Conservation (phyloP, 2,888 invertebrate genomes). For the Steinernema scapterisci region DNA sequence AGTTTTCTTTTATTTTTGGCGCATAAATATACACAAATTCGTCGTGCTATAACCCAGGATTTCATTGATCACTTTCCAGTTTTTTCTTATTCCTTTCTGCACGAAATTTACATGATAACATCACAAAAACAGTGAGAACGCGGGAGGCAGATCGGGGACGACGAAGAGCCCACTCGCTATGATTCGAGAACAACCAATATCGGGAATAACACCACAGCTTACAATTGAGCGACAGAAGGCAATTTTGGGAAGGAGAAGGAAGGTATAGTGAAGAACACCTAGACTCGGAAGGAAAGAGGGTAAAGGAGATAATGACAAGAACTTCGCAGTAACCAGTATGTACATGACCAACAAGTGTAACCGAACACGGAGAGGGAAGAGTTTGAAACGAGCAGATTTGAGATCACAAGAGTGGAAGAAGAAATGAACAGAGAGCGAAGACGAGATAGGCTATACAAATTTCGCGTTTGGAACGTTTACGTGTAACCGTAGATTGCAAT, state of each 20-base stretch:
- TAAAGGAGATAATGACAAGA: not conserved
- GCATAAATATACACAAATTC: constrained; percentile 27
- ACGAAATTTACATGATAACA: not conserved
- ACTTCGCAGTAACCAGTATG: constrained; percentile 12
- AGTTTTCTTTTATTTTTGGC: constrained; percentile 8
- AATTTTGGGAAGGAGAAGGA: constrained; percentile 11
- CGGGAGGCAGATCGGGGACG: not conserved
- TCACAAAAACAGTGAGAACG: not conserved
- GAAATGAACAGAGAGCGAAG: not conserved
- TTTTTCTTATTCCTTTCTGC: not conserved
- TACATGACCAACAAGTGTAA: constrained; percentile 5
- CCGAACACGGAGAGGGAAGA: not conserved
- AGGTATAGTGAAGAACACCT: not conserved
- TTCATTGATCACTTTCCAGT: not conserved
- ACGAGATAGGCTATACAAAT: constrained; percentile 12
- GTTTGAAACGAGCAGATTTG: not conserved
- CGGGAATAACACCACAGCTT: constrained; percentile 9
- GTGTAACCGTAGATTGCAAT: constrained; percentile 14
- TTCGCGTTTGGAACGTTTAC: not conserved
- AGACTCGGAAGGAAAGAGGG: not conserved
- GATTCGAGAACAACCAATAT: not conserved
- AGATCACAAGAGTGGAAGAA: constrained; percentile 3
- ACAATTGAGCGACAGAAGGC: constrained; percentile 32
- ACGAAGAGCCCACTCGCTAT: too few relatives aligned
- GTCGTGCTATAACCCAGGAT: not conserved